Evolutionary conservation across 2,797 vertebrate species (phyloP).

Genomic region (Manis crassicaudata): DNA sequence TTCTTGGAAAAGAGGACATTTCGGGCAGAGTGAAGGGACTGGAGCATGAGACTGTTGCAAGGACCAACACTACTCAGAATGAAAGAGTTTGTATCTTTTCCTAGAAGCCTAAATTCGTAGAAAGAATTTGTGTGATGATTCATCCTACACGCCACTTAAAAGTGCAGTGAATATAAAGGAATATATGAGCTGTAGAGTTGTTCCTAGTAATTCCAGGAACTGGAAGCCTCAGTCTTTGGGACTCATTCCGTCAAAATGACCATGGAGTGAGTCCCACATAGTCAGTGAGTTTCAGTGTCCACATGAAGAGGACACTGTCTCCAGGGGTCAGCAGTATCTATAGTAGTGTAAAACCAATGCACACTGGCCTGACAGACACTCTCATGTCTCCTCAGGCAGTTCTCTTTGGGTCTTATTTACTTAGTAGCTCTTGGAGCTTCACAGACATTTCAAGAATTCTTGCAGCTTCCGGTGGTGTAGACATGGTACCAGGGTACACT

Average conservation of each 20-base stretch:
- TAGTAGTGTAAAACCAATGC: neutral
- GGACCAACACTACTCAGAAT: neutral
- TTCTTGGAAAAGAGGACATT: constrained; percentile 38
- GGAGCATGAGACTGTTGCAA: neutral
- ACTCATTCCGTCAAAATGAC: neutral
- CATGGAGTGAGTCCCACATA: neutral
- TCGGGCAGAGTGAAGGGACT: neutral
- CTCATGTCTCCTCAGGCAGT: neutral
- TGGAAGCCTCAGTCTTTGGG: neutral
- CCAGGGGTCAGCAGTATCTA: neutral
- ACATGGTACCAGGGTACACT: neutral
- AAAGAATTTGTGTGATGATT: neutral
- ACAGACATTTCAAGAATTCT: neutral
- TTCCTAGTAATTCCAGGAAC: neutral
- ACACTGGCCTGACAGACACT: neutral
- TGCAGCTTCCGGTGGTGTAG: neutral
- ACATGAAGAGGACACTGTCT: neutral
- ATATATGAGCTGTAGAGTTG: neutral
- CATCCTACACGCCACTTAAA: neutral
- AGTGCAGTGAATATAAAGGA: neutral
- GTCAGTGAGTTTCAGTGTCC: neutral
- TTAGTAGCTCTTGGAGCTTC: neutral
- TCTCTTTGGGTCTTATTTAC: neutral
- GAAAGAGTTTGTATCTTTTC: neutral
- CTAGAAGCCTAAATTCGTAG: neutral